Percentiles rank a stretch among this genome's conserved stretches.
Evolutionary conservation across 2,888 invertebrate genomes (phyloP).

Genomic region (Mamestra brassicae): DNA sequence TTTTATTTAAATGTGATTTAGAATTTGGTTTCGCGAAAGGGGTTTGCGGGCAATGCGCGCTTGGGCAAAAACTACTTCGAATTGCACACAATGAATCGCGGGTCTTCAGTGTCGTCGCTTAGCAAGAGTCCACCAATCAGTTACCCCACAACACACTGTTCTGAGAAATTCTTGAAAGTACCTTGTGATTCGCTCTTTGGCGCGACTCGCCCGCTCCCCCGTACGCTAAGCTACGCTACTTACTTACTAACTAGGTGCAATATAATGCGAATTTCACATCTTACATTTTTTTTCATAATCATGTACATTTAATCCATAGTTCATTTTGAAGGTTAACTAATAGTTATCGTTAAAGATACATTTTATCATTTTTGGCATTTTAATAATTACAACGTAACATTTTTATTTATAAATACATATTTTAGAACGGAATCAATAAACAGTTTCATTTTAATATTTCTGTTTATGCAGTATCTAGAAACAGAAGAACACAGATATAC

Average conservation of each 20-base stretch:
- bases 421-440: constrained; percentile 24
- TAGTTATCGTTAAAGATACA: constrained; percentile 65
- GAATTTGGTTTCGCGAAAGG: constrained; percentile 87
- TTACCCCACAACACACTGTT: constrained; percentile 10
- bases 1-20: constrained; percentile 87
- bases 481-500: constrained; percentile 42
- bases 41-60: constrained; percentile 76
- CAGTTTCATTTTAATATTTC: background rate
- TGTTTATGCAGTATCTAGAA: constrained; percentile 24
- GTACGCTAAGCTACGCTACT: constrained; percentile 82
- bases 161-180: constrained; percentile 10
- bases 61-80: background rate
- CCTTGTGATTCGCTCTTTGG: background rate
- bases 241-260: constrained; percentile 87
- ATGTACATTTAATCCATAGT: constrained; percentile 76
- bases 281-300: constrained; percentile 75
- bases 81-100: background rate
- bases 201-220: constrained; percentile 76
- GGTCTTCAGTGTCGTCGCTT: constrained; percentile 9
- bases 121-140: constrained; percentile 23
- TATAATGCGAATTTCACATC: constrained; percentile 83
- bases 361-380: constrained; percentile 69
- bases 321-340: constrained; percentile 72
- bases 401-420: constrained; percentile 38
- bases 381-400: constrained; percentile 65